Conservation (phyloP, 2,113 vertebrate species). For the Percopsis transmontana region DNA sequence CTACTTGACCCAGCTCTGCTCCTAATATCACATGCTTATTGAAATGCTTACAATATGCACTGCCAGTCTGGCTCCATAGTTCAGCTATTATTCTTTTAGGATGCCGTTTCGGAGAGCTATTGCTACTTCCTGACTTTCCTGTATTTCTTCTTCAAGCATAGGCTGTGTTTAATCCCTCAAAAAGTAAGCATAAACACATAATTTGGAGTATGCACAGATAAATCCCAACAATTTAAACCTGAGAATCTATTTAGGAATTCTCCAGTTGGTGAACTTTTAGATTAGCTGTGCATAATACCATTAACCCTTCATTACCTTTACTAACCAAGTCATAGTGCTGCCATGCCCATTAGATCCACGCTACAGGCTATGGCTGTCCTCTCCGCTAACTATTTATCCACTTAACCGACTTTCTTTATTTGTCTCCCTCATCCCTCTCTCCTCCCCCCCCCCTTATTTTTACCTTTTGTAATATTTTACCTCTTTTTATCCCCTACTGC, state of each 20-base stretch:
- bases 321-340: slow-evolving; percentile 48
- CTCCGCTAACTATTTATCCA: background rate
- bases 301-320: slow-evolving; percentile 13
- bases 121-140: background rate
- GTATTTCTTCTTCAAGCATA: slow-evolving; percentile 25
- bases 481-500: background rate
- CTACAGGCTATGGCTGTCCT: slow-evolving; percentile 19
- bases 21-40: slow-evolving; percentile 16
- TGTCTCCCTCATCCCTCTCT: slow-evolving; percentile 1
- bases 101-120: background rate
- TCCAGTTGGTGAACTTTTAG: slow-evolving; percentile 9
- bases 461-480: slow-evolving; percentile 21
- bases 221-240: background rate
- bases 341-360: slow-evolving; percentile 15
- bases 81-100: slow-evolving; percentile 7
- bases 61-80: slow-evolving; percentile 16
- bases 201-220: slow-evolving; percentile 11
- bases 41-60: slow-evolving; percentile 4
- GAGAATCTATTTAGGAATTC: no score
- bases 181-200: background rate
- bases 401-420: background rate
- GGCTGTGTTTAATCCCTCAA: background rate
- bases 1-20: slow-evolving; percentile 32
- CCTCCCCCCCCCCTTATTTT: slow-evolving; percentile 2
- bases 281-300: slow-evolving; percentile 16